These are phyloP conservation scores for Dendronephthya gigantea DNA, from an alignment of 64 coral and sea anemone genomes.

Conservation along the genomic window DNA sequence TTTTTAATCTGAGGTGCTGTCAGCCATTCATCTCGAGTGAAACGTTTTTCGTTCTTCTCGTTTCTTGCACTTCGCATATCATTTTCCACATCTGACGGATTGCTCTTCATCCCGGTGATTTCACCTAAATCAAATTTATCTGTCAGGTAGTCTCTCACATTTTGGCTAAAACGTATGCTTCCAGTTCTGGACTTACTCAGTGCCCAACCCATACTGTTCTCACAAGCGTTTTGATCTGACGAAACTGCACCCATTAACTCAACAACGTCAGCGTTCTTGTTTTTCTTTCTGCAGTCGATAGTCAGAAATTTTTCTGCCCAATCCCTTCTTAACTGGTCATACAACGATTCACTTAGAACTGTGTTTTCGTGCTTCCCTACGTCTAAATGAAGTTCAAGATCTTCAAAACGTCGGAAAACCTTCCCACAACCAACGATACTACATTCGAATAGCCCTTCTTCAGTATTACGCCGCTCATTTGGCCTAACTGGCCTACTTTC, in stretches of 20 bases:
- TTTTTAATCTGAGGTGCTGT: too few species aligned
- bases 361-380: constrained; percentile 10
- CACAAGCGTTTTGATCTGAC: constrained; percentile 2
- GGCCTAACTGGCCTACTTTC: not conserved
- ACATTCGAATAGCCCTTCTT: not conserved
- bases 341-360: not conserved
- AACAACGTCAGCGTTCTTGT: not conserved
- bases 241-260: constrained; percentile 1
- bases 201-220: constrained; percentile 33
- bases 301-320: constrained; percentile 33
- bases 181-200: constrained; percentile 25
- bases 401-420: constrained; percentile 18
- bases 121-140: not conserved
- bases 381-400: constrained; percentile 18
- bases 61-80: constrained; percentile 34
- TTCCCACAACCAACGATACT: not conserved
- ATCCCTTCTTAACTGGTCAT: constrained; percentile 34
- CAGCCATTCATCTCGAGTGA: constrained; percentile 38
- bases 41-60: constrained; percentile 20
- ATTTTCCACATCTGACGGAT: not conserved
- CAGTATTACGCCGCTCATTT: not conserved
- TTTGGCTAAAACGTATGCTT: constrained; percentile 14
- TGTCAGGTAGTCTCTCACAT: constrained; percentile 19
- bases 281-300: constrained; percentile 23
- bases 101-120: not conserved